phyloP scores from a whole-genome alignment of 2,888 invertebrate genomes.

The Nomada goodeniana region DNA sequence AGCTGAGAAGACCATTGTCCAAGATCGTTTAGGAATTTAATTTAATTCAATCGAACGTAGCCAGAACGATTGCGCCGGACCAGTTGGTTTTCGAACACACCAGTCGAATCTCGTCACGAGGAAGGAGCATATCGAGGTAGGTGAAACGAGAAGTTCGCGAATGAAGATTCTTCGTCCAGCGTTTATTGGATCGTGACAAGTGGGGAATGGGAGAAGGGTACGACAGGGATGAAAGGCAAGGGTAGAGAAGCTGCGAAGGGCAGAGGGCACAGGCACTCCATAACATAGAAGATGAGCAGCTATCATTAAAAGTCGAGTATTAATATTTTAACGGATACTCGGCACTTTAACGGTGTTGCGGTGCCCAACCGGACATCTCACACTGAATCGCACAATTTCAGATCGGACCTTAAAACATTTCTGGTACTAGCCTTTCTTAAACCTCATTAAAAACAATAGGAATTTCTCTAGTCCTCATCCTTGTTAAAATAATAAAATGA shows the following conservation, averaged over 20 bases:
- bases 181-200: slow-evolving; percentile 72
- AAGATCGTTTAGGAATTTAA: slow-evolving; percentile 61
- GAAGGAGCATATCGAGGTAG: slow-evolving; percentile 12
- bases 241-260: slow-evolving; percentile 47
- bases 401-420: not conserved
- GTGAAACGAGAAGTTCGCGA: slow-evolving; percentile 51
- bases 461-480: too few species aligned
- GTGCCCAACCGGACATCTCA: slow-evolving; percentile 67
- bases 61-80: slow-evolving; percentile 32
- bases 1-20: slow-evolving; percentile 22
- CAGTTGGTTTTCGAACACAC: slow-evolving; percentile 53
- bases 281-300: slow-evolving; percentile 73
- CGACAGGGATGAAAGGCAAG: slow-evolving; percentile 36
- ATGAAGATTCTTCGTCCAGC: slow-evolving; percentile 66
- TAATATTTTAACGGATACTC: slow-evolving; percentile 77
- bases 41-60: slow-evolving; percentile 58
- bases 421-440: too few species aligned
- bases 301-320: slow-evolving; percentile 79
- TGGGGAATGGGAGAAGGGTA: slow-evolving; percentile 37
- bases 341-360: slow-evolving; percentile 66
- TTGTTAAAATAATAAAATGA: too few species aligned
- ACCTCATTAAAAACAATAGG: too few species aligned
- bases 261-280: slow-evolving; percentile 65
- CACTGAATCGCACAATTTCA: not conserved
- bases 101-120: slow-evolving; percentile 25